Evolutionary conservation across 2,113 vertebrate species (phyloP).

Genomic region (cattle (Bos taurus)): DNA sequence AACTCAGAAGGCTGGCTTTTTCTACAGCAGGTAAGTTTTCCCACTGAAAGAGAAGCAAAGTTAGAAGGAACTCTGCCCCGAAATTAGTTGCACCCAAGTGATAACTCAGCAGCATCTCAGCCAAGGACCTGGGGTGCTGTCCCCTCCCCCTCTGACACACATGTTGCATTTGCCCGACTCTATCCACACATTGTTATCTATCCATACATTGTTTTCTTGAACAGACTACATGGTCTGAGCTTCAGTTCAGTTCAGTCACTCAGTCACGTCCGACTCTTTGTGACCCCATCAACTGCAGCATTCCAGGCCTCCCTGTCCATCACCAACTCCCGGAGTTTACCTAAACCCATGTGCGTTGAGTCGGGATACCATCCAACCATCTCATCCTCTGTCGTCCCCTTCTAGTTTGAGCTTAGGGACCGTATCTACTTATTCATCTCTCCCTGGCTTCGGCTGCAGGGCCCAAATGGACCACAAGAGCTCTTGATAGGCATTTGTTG

Average conservation of each 20-base stretch:
- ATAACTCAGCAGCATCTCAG: neutral
- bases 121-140: too few species aligned
- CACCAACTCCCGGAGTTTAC: neutral
- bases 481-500: neutral
- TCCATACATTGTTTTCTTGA: neutral
- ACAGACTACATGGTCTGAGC: neutral
- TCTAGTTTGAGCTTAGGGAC: neutral
- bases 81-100: accelerated
- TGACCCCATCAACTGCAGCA: neutral
- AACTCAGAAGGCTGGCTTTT: accelerated
- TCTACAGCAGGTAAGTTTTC: accelerated
- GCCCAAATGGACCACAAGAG: neutral
- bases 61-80: accelerated
- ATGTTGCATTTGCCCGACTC: accelerated
- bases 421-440: neutral
- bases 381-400: neutral
- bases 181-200: neutral
- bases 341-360: neutral
- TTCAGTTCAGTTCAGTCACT: neutral
- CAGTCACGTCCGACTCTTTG: neutral
- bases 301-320: neutral
- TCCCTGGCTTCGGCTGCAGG: neutral
- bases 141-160: neutral
- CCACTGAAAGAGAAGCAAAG: neutral
- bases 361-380: neutral